These are phyloP conservation scores for Oreochromis tanganicae DNA, from an alignment of 2,113 vertebrate species.

Conservation along the genomic window DNA sequence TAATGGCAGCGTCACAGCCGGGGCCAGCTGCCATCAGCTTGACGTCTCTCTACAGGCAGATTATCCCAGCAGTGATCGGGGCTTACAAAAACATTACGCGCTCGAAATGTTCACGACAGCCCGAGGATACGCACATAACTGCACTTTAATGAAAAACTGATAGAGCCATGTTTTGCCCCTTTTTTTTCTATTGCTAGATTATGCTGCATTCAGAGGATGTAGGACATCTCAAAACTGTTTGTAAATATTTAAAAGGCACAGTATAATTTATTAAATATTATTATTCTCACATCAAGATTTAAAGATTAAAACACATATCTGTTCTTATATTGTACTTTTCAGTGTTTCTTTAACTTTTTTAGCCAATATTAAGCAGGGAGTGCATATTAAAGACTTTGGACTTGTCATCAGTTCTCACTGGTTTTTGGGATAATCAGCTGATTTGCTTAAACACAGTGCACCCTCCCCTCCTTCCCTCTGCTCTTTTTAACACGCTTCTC, in stretches of 20 bases:
- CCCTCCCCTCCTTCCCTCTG: not conserved
- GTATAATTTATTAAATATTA: not conserved
- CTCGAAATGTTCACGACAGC: not conserved
- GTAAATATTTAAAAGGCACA: not conserved
- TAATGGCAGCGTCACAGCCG: not conserved
- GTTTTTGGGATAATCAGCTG: not conserved
- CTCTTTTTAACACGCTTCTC: constrained; percentile 48
- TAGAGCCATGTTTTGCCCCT: not conserved
- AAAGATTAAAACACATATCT: not conserved
- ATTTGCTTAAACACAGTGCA: not conserved
- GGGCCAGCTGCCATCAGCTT: not conserved
- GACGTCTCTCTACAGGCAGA: not conserved
- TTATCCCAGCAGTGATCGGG: constrained; percentile 1
- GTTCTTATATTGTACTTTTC: not conserved
- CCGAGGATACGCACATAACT: not conserved
- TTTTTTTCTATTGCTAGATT: not conserved
- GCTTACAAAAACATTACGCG: not conserved
- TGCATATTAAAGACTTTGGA: not conserved
- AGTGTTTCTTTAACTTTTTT: not conserved
- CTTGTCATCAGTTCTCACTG: not conserved
- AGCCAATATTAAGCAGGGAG: not conserved
- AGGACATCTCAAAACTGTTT: not conserved
- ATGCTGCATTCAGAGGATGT: not conserved
- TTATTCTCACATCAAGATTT: not conserved
- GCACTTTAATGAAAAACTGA: not conserved